Evolutionary conservation across 92 coral and sea anemone genomes (phyloP).

Genomic region (Metridium senile): DNA sequence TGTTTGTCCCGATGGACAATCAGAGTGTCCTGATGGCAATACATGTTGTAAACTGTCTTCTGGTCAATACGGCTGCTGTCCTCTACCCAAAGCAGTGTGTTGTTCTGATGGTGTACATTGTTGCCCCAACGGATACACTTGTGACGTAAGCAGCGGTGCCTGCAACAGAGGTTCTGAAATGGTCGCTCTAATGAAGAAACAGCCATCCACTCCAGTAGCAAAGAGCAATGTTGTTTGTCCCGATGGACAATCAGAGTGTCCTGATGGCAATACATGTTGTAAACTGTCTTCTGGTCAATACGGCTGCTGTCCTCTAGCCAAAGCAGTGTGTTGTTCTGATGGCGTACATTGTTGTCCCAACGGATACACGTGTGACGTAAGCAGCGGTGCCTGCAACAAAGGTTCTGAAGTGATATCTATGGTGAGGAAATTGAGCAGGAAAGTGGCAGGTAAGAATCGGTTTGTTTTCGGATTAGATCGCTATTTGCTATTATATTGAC

Average conservation of each 20-base stretch:
- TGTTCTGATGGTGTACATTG: background rate
- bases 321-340: background rate
- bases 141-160: conserved; percentile 42
- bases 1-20: background rate
- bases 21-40: background rate
- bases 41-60: background rate
- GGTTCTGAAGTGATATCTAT: background rate
- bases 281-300: background rate
- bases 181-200: background rate
- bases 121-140: conserved; percentile 31
- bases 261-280: background rate
- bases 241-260: conserved; percentile 5
- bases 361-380: background rate
- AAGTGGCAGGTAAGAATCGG: background rate
- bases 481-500: too few relatives aligned
- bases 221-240: conserved; percentile 59
- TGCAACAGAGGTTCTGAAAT: conserved; percentile 23
- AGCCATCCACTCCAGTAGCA: conserved; percentile 14
- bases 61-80: background rate
- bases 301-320: background rate
- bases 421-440: background rate
- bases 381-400: background rate
- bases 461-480: too few relatives aligned
- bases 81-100: background rate
- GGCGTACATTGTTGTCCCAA: background rate